Conservation (phyloP, 2,888 invertebrate genomes). For the Morinoia aosen region DNA sequence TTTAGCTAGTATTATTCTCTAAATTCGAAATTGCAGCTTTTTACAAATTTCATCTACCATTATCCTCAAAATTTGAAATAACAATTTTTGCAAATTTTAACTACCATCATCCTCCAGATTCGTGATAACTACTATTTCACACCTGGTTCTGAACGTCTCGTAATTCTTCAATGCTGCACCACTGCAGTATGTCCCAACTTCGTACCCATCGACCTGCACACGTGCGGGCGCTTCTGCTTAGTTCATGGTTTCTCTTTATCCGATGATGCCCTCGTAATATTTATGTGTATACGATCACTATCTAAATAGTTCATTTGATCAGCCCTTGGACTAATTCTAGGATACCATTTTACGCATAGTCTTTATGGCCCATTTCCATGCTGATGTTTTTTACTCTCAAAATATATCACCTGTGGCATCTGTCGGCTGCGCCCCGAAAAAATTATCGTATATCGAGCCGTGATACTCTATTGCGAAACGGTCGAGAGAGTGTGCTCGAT, state of each 20-base stretch:
- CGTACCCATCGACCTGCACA: background rate
- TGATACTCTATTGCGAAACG: background rate
- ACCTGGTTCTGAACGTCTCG: background rate
- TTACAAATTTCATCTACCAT: background rate
- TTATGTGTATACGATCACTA: background rate
- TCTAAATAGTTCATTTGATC: background rate
- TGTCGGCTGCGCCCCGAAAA: background rate
- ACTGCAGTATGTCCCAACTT: background rate
- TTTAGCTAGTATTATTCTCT: too few species aligned
- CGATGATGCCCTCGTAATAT: background rate
- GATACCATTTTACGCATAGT: background rate
- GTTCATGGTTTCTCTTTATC: background rate
- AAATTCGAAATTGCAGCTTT: background rate
- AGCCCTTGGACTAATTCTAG: background rate
- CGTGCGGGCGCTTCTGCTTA: background rate
- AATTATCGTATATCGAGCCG: background rate
- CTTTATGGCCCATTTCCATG: background rate
- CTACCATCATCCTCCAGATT: background rate
- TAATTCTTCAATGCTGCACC: background rate
- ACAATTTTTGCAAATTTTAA: background rate
- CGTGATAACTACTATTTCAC: background rate
- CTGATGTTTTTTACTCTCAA: background rate
- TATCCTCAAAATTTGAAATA: too few species aligned
- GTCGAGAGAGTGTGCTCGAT: background rate
- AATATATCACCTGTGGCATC: background rate